Evolutionary conservation across 2,888 invertebrate genomes (phyloP).

Genomic region (Cephus nigrinus): DNA sequence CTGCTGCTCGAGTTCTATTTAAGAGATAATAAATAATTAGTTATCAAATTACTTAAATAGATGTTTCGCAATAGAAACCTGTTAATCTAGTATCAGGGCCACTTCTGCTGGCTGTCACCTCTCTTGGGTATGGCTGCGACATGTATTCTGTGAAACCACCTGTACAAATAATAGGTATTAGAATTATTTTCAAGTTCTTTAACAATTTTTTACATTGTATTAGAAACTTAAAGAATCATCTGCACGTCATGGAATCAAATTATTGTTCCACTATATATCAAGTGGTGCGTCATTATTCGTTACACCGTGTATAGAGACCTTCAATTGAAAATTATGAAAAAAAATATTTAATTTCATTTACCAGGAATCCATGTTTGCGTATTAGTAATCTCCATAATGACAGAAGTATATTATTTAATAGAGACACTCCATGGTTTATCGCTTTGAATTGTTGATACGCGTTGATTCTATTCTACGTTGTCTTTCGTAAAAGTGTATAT

Average conservation of each 20-base stretch:
- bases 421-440: slow-evolving; percentile 11
- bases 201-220: neutral
- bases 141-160: neutral
- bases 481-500: neutral
- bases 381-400: slow-evolving; percentile 27
- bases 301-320: neutral
- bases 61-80: slow-evolving; percentile 24
- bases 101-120: slow-evolving; percentile 20
- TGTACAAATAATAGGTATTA: neutral
- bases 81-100: slow-evolving; percentile 32
- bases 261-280: neutral
- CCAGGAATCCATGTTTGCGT: slow-evolving; percentile 18
- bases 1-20: slow-evolving; percentile 64
- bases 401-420: slow-evolving; percentile 18
- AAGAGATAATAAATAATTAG: slow-evolving; percentile 1
- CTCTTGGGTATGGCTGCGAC: neutral
- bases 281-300: neutral
- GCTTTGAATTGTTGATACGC: neutral
- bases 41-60: slow-evolving; percentile 3
- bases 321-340: neutral
- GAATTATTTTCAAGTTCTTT: neutral
- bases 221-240: neutral
- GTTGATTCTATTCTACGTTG: neutral
- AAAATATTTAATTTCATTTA: neutral
- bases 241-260: neutral